Conservation (phyloP, 2,888 invertebrate species). For the Sphinx pinastri region DNA sequence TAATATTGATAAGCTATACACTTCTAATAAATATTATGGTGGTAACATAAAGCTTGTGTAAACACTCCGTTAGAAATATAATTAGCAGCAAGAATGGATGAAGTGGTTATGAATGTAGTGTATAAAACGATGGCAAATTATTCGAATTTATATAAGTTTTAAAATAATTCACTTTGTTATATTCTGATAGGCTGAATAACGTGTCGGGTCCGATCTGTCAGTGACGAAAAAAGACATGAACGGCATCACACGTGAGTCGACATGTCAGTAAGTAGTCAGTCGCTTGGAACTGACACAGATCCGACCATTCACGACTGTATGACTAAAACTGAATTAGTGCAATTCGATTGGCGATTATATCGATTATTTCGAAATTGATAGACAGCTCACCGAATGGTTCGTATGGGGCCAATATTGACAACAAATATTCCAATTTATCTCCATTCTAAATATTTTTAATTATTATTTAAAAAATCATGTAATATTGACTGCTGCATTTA, state of each 20-base stretch:
- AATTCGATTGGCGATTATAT: neutral
- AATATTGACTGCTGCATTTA: neutral
- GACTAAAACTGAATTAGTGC: neutral
- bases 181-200: neutral
- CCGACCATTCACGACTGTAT: too few species aligned
- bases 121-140: neutral
- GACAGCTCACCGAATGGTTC: neutral
- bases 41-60: neutral
- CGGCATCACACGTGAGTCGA: too few species aligned
- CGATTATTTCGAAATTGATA: neutral
- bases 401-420: neutral
- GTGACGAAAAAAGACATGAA: neutral
- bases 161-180: neutral
- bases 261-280: too few species aligned
- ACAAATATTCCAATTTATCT: neutral
- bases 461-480: too few species aligned
- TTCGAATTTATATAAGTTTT: conserved; percentile 16
- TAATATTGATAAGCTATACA: neutral
- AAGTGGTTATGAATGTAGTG: conserved; percentile 12
- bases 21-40: neutral
- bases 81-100: neutral
- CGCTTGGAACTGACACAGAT: too few species aligned
- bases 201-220: neutral
- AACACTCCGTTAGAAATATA: neutral
- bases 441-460: neutral